phyloP scores from a whole-genome alignment of 2,113 vertebrate genomes.

The Emydura subglobosa region DNA sequence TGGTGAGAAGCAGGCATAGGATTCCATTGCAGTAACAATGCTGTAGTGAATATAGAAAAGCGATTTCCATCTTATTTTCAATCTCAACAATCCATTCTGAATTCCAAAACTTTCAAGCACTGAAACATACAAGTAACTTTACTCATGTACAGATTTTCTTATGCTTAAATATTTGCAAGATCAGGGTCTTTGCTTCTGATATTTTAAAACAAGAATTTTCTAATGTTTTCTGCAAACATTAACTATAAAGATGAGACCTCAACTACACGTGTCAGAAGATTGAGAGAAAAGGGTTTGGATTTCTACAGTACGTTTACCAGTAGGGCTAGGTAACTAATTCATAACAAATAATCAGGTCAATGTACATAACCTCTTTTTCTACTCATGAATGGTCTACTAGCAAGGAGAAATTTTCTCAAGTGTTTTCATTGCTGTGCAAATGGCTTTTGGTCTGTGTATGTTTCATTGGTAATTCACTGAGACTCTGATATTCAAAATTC shows the following conservation, averaged over 20 bases:
- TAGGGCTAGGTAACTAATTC: background rate
- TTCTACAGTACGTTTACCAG: background rate
- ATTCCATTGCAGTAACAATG: background rate
- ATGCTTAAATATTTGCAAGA: background rate
- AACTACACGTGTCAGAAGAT: background rate
- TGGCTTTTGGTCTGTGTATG: too few relatives aligned
- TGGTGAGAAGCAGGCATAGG: background rate
- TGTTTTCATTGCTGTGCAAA: background rate
- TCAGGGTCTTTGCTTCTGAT: background rate
- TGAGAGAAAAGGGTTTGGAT: background rate
- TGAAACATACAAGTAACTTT: fast-evolving
- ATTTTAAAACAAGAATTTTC: background rate
- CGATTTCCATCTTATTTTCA: background rate
- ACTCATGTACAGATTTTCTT: background rate
- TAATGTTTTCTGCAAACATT: background rate
- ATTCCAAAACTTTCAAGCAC: background rate
- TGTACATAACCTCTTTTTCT: background rate
- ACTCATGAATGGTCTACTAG: background rate
- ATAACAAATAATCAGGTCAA: background rate
- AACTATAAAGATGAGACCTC: background rate
- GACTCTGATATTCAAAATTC: too few relatives aligned
- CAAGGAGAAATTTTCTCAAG: background rate
- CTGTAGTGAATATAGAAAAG: too few relatives aligned
- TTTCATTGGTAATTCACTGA: too few relatives aligned
- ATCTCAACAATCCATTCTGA: background rate